Conservation (phyloP, 2,888 invertebrate genomes). For the Desoria tigrina region DNA sequence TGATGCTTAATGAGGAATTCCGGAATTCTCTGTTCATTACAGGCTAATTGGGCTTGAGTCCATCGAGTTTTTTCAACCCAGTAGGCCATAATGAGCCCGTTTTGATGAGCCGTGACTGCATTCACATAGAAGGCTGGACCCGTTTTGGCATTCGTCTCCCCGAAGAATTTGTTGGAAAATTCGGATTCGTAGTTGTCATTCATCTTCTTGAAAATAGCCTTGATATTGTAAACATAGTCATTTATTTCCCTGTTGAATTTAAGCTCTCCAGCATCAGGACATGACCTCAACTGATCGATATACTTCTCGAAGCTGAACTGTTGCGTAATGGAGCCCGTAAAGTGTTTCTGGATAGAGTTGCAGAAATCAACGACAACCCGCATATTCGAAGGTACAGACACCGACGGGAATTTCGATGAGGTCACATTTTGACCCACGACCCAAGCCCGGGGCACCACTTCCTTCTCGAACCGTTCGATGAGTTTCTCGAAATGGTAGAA, state of each 20-base stretch:
- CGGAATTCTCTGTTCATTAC: constrained; percentile 37
- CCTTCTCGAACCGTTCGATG: constrained; percentile 43
- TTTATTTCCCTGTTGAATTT: constrained; percentile 17
- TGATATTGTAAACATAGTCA: constrained; percentile 45
- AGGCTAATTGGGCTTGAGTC: constrained; percentile 42
- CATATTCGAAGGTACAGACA: constrained; percentile 17
- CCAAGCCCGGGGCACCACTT: constrained; percentile 40
- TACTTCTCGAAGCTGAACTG: constrained; percentile 40
- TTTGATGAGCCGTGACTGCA: constrained; percentile 47
- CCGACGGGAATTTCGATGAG: too few relatives aligned
- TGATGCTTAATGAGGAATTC: constrained; percentile 30
- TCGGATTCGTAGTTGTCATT: constrained; percentile 46
- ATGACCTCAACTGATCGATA: constrained; percentile 32
- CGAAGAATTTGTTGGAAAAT: constrained; percentile 42
- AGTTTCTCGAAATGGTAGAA: constrained; percentile 48
- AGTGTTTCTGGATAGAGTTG: constrained; percentile 41
- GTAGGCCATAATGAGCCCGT: constrained; percentile 45
- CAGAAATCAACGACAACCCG: constrained; percentile 33
- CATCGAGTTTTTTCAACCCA: constrained; percentile 47
- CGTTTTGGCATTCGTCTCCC: constrained; percentile 28
- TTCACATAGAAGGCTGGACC: constrained; percentile 51
- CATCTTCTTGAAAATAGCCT: constrained; percentile 46
- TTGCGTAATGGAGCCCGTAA: constrained; percentile 39
- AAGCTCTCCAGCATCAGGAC: constrained; percentile 24
- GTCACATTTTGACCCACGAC: not conserved